These are phyloP conservation scores for Eremophila alpestris DNA, from an alignment of 2,797 vertebrate species.

Conservation along the genomic window DNA sequence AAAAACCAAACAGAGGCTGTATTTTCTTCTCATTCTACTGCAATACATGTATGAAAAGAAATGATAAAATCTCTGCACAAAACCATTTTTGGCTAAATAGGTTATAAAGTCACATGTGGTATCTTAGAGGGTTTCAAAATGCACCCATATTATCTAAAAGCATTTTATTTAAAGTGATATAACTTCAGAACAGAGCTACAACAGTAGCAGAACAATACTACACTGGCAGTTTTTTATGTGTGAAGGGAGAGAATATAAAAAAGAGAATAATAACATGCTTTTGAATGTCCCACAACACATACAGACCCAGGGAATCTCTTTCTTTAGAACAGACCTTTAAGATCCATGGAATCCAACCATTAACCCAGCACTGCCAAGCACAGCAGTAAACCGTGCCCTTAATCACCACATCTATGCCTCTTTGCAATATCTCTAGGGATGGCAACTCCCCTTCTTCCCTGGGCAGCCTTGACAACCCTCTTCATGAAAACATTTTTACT, in stretches of 20 bases:
- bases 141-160: not conserved
- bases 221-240: rapidly evolving
- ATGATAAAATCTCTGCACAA: not conserved
- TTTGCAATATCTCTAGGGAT: not conserved
- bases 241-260: not conserved
- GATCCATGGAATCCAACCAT: not conserved
- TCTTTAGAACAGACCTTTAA: not conserved
- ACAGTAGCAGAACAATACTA: not conserved
- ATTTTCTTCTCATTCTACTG: not conserved
- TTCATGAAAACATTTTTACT: not conserved
- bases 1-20: not conserved
- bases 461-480: not conserved
- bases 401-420: rapidly evolving
- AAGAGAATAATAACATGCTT: not conserved
- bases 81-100: not conserved
- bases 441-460: not conserved
- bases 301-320: rapidly evolving
- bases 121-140: not conserved
- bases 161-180: not conserved
- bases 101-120: not conserved
- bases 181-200: not conserved
- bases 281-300: not conserved
- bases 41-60: not conserved
- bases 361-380: not conserved
- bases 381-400: not conserved